Evolutionary conservation across 2,888 invertebrate species (phyloP).

Genomic region (Melangyna quadrimaculata): DNA sequence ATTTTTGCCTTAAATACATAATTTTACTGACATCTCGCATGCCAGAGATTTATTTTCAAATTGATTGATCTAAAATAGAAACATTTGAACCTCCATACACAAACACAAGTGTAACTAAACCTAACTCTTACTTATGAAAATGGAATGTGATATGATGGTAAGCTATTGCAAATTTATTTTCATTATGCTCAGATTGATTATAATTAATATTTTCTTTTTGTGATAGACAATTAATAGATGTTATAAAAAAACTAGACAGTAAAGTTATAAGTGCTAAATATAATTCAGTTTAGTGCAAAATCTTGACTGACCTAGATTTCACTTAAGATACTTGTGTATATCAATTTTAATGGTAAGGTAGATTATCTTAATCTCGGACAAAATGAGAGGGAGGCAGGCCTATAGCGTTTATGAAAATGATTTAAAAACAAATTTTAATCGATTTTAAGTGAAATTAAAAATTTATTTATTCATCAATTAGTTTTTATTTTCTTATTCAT

Average conservation of each 20-base stretch:
- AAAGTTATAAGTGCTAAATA: neutral
- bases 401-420: neutral
- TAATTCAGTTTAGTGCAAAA: neutral
- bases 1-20: slow-evolving; percentile 23
- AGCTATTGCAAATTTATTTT: slow-evolving; percentile 7
- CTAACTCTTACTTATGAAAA: neutral
- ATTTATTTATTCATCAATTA: slow-evolving; percentile 64
- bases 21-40: slow-evolving; percentile 41
- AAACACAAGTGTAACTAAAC: too few relatives aligned
- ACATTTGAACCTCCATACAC: neutral
- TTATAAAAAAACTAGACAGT: neutral
- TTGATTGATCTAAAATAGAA: slow-evolving; percentile 29
- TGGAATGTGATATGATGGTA: neutral
- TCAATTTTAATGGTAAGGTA: neutral
- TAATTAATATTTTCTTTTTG: neutral
- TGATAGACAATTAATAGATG: neutral
- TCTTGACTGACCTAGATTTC: slow-evolving; percentile 29
- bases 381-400: slow-evolving; percentile 15
- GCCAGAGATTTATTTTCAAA: neutral
- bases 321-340: neutral
- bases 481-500: slow-evolving; percentile 45
- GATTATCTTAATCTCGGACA: neutral
- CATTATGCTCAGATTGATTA: neutral
- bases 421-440: slow-evolving; percentile 11
- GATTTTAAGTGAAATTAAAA: slow-evolving; percentile 65